Evolutionary conservation across 2,113 vertebrate genomes (phyloP).

Genomic region (Chloroceryle aenea): DNA sequence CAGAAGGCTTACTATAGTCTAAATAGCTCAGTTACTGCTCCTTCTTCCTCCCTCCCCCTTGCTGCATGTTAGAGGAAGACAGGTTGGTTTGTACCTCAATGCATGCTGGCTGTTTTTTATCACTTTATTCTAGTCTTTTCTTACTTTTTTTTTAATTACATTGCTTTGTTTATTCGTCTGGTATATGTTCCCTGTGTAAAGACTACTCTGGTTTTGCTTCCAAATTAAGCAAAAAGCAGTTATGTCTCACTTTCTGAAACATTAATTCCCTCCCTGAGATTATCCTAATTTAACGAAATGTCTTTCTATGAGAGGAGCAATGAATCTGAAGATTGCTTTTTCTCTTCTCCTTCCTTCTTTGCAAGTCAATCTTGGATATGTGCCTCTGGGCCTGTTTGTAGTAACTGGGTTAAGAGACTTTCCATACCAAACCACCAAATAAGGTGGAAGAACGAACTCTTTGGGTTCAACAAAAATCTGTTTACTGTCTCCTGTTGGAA

Average conservation of each 20-base stretch:
- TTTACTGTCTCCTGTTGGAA: neutral
- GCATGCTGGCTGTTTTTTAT: neutral
- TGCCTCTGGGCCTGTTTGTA: neutral
- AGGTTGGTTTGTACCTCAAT: slow-evolving; percentile 14
- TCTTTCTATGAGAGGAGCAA: slow-evolving; percentile 1
- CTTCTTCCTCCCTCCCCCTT: neutral
- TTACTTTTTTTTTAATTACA: slow-evolving; percentile 19
- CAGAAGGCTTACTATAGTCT: slow-evolving; percentile 20
- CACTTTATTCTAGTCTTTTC: neutral
- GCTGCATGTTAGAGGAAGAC: slow-evolving; percentile 12
- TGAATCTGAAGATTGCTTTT: neutral
- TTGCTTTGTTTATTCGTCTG: slow-evolving; percentile 19
- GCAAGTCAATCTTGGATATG: neutral
- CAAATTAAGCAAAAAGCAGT: neutral
- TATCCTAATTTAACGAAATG: slow-evolving; percentile 8
- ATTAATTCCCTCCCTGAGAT: neutral
- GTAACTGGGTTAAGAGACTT: neutral
- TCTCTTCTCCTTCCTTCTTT: neutral
- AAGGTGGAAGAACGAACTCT: neutral
- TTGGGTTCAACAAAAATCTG: neutral
- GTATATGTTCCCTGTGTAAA: neutral
- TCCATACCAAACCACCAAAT: neutral
- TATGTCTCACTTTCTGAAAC: neutral
- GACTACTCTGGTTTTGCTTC: neutral
- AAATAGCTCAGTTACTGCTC: slow-evolving; percentile 13